A percentile compares a stretch with the other conserved stretches of the same genome.
These are phyloP conservation scores for Lepus americanus DNA, from an alignment of 2,113 vertebrate species.

Conservation along the genomic window DNA sequence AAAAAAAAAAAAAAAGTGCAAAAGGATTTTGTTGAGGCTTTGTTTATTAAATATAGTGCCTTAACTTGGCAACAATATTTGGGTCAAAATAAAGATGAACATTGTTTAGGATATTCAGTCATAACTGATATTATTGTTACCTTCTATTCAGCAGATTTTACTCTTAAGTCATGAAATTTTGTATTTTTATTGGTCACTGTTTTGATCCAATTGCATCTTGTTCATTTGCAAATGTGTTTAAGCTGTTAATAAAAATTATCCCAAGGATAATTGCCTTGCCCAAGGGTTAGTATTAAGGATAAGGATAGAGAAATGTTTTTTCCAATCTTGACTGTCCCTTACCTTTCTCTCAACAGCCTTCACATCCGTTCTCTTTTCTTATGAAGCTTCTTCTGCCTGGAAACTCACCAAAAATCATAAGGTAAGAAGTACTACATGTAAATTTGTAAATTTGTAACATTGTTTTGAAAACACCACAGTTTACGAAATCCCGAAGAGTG, in stretches of 20 bases:
- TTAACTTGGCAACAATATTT: constrained; percentile 9
- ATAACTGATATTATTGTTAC: constrained; percentile 12
- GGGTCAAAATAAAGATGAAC: constrained; percentile 26
- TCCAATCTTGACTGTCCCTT: constrained; percentile 49
- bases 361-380: background rate
- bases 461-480: background rate
- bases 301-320: constrained; percentile 26
- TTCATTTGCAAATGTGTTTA: constrained; percentile 43
- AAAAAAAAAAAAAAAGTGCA: too few species aligned
- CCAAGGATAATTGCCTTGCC: background rate
- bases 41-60: constrained; percentile 6
- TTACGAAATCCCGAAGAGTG: constrained; percentile 5
- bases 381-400: constrained; percentile 40
- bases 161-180: constrained; percentile 41
- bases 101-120: constrained; percentile 32
- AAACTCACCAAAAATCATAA: constrained; percentile 61
- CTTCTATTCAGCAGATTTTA: constrained; percentile 41
- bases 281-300: constrained; percentile 48
- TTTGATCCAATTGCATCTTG: background rate
- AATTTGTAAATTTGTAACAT: background rate
- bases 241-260: constrained; percentile 41
- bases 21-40: background rate
- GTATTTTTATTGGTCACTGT: background rate
- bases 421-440: constrained; percentile 53
- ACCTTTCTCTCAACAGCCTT: constrained; percentile 66